Base-by-base conservation (phyloP, 1,140 invertebrate species). In the Pteromalus puparum region DNA sequence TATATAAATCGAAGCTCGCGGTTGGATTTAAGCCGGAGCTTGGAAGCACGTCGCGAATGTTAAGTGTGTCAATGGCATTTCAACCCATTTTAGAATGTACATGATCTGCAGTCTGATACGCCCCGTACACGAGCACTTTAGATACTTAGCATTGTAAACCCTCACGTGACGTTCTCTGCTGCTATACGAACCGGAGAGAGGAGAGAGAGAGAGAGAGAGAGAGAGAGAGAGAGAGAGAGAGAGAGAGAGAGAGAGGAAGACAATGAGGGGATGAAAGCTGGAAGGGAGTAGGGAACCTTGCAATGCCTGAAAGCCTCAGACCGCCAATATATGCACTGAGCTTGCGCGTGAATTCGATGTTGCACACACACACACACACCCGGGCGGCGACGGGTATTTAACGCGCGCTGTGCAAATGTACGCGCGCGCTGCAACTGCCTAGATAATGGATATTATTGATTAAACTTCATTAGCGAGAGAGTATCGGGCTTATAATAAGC, bases 111-210 rank as follows among this genome's bases (percentile, higher is more conserved):
- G 46, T 18, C 30, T 76, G 78, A 85, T 65, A 65, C 42, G 78
- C 18, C 38, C 21, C 72, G 15, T 77, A 61, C 7, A 53, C 53
- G 73, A 85, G 79, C 73, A 85, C 73, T 85, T 76, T 85, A 81
- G 83, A 85, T 85, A 75, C 83, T 85, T 85, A 85, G 78, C 74
- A 85, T 85, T 81, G 61, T 74, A 53, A 82, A 75, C 72, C 24
- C 34, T 81, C 30, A 24, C 61, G 73, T 70, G 72, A 81, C 38
- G 53, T 28, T 75, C 65, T 81, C 24, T 1, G 2, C 24, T 1
- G 2, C 12, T 4, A 30, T 18, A 21, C 61, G 18, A 30, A 26
- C 10, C 30, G 30, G n/a, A 74, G 46, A 24, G 26, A 46, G 38
- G 38, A 65, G n/a, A 61, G 38, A 18, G 13, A 24, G 46, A 65